Percentiles rank a stretch among this genome's conserved stretches.
These are phyloP conservation scores for Corythoichthys haematopterus DNA, from an alignment of 2,113 vertebrate genomes.

Conservation along the genomic window DNA sequence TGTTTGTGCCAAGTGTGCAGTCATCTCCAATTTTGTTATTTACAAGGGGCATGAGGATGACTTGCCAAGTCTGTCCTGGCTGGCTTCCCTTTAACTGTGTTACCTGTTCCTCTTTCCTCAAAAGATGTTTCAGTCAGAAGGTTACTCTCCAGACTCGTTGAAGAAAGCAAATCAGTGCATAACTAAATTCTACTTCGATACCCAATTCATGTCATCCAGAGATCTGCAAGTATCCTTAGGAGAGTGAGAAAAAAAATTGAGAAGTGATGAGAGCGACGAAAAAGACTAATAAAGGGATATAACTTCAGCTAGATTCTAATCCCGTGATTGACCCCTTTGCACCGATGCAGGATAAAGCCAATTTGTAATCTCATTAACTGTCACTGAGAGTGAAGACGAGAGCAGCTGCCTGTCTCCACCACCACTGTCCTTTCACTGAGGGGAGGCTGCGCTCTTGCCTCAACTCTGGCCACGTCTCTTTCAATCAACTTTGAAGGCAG, in stretches of 20 bases:
- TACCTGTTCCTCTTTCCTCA: conserved; percentile 26
- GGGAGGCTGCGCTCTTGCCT: conserved; percentile 28
- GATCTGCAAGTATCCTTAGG: conserved; percentile 9
- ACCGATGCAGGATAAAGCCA: conserved; percentile 59
- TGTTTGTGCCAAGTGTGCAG: conserved; percentile 40
- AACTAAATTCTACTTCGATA: conserved; percentile 1
- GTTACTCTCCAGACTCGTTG: conserved; percentile 26
- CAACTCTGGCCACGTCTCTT: conserved; percentile 6
- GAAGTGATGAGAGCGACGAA: conserved; percentile 16
- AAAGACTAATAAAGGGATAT: conserved; percentile 49
- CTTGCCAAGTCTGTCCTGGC: conserved; percentile 31
- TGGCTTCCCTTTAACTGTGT: conserved; percentile 6
- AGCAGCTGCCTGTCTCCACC: conserved; percentile 51
- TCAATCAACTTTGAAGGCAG: conserved; percentile 15
- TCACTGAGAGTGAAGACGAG: conserved; percentile 43
- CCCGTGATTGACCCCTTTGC: conserved; percentile 69
- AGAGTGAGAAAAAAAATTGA: background rate
- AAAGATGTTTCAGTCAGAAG: conserved; percentile 51
- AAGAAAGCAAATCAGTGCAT: conserved; percentile 16
- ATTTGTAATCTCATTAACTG: conserved; percentile 71
- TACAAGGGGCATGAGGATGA: conserved; percentile 66
- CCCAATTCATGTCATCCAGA: background rate
- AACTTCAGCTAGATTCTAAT: conserved; percentile 65
- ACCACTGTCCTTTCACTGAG: conserved; percentile 45
- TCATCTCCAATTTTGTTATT: conserved; percentile 73